phyloP scores from a whole-genome alignment of 2,888 invertebrate genomes.

The Cylloceria caligata region DNA sequence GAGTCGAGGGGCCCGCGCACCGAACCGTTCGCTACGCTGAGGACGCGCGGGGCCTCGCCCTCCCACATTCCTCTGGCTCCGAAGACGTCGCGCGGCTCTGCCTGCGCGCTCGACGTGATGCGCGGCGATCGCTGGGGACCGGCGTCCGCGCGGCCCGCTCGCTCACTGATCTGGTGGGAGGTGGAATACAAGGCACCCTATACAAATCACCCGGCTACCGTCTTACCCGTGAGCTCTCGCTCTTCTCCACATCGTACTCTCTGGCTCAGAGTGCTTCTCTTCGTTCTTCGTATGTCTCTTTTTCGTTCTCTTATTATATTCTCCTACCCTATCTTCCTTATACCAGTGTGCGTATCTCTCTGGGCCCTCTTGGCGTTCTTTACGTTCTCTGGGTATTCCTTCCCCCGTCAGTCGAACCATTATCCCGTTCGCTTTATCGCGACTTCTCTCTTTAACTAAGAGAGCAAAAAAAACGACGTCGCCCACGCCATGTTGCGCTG shows the following conservation, averaged over 20 bases:
- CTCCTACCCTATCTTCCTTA: slow-evolving; percentile 34
- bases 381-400: slow-evolving; percentile 47
- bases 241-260: slow-evolving; percentile 58
- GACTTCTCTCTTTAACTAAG: slow-evolving; percentile 37
- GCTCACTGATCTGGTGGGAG: slow-evolving; percentile 73
- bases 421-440: slow-evolving; percentile 62
- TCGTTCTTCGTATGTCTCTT: slow-evolving; percentile 41
- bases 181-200: slow-evolving; percentile 82
- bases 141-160: slow-evolving; percentile 49
- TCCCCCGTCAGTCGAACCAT: slow-evolving; percentile 60
- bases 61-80: slow-evolving; percentile 69
- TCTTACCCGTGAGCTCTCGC: slow-evolving; percentile 81
- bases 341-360: slow-evolving; percentile 14
- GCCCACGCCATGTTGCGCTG: slow-evolving; percentile 48
- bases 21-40: slow-evolving; percentile 64
- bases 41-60: slow-evolving; percentile 67
- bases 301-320: slow-evolving; percentile 56
- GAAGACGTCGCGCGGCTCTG: slow-evolving; percentile 66
- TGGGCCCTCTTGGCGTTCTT: slow-evolving; percentile 23
- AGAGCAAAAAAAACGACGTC: slow-evolving; percentile 31
- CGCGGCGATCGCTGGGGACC: slow-evolving; percentile 78
- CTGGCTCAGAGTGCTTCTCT: slow-evolving; percentile 11
- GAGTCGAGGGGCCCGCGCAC: slow-evolving; percentile 63
- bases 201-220: slow-evolving; percentile 84
- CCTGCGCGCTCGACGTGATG: slow-evolving; percentile 82